phyloP scores from a whole-genome alignment of 2,888 invertebrate species.

The Dascillus cervinus region DNA sequence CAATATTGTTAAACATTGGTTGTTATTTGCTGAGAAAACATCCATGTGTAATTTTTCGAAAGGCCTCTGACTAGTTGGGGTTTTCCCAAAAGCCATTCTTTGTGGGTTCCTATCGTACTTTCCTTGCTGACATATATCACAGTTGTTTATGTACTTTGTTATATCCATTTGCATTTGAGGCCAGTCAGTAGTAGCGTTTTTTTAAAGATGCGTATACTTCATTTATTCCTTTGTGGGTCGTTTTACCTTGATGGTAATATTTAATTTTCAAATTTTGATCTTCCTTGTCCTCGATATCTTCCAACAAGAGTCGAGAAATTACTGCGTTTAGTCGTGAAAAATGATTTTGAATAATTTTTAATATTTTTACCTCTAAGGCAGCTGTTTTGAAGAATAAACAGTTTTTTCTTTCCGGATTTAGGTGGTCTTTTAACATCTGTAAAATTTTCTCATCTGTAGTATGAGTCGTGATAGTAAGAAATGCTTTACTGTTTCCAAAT shows the following conservation, averaged over 20 bases:
- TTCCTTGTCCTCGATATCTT: too few relatives aligned
- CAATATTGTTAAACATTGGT: constrained; percentile 16
- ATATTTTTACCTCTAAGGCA: too few relatives aligned
- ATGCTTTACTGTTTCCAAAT: too few relatives aligned
- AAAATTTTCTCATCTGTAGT: too few relatives aligned
- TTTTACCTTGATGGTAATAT: constrained; percentile 17
- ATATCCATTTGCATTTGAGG: constrained; percentile 14
- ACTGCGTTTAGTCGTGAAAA: too few relatives aligned
- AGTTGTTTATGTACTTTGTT: constrained; percentile 15
- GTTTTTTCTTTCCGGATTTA: too few relatives aligned
- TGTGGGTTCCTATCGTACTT: constrained; percentile 18
- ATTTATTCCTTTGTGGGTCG: constrained; percentile 14
- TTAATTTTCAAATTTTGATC: constrained; percentile 10
- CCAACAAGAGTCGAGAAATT: too few relatives aligned
- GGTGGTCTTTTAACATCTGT: too few relatives aligned
- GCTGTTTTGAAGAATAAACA: too few relatives aligned
- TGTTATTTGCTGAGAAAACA: constrained; percentile 6
- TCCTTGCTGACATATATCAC: constrained; percentile 13
- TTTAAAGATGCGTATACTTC: constrained; percentile 12
- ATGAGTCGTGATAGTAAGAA: too few relatives aligned
- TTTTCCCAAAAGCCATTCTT: constrained; percentile 10
- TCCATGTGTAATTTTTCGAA: constrained; percentile 14
- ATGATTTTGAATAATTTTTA: too few relatives aligned
- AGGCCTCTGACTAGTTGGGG: constrained; percentile 11
- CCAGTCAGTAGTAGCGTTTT: constrained; percentile 15